phyloP scores from a whole-genome alignment of 2,888 invertebrate species.

The Leptopilina syphax region DNA sequence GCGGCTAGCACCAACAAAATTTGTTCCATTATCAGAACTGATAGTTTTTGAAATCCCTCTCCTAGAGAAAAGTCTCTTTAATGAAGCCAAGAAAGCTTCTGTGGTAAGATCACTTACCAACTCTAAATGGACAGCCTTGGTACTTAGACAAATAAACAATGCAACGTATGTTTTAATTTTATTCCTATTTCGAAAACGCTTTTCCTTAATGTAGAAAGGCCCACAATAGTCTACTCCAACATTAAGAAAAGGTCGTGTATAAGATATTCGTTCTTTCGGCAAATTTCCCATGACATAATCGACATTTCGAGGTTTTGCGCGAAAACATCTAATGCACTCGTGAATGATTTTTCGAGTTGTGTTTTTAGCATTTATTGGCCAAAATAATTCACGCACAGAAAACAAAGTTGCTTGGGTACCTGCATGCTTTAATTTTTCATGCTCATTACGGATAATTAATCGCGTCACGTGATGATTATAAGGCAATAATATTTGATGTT shows the following conservation, averaged over 20 bases:
- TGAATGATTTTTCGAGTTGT: conserved; percentile 50
- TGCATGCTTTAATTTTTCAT: too few relatives aligned
- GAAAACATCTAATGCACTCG: conserved; percentile 53
- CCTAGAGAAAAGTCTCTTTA: conserved; percentile 65
- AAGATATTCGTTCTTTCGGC: conserved; percentile 54
- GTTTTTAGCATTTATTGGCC: conserved; percentile 57
- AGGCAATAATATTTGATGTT: too few relatives aligned
- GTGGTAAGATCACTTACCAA: conserved; percentile 62
- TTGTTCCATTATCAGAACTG: conserved; percentile 66
- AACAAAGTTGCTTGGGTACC: too few relatives aligned
- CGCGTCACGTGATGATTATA: too few relatives aligned
- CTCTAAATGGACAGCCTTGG: conserved; percentile 67
- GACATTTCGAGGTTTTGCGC: conserved; percentile 48
- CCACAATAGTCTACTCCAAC: conserved; percentile 62
- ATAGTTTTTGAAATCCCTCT: conserved; percentile 60
- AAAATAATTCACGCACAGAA: too few relatives aligned
- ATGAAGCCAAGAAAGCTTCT: conserved; percentile 63
- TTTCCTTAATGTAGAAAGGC: conserved; percentile 60
- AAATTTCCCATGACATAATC: conserved; percentile 61
- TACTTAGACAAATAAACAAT: conserved; percentile 64
- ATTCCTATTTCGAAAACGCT: conserved; percentile 48
- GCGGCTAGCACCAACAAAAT: conserved; percentile 65
- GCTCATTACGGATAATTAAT: too few relatives aligned
- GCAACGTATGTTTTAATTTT: conserved; percentile 51
- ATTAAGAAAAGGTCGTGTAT: conserved; percentile 57